phyloP scores from a whole-genome alignment of 1,140 invertebrate species.

The Littorina saxatilis region DNA sequence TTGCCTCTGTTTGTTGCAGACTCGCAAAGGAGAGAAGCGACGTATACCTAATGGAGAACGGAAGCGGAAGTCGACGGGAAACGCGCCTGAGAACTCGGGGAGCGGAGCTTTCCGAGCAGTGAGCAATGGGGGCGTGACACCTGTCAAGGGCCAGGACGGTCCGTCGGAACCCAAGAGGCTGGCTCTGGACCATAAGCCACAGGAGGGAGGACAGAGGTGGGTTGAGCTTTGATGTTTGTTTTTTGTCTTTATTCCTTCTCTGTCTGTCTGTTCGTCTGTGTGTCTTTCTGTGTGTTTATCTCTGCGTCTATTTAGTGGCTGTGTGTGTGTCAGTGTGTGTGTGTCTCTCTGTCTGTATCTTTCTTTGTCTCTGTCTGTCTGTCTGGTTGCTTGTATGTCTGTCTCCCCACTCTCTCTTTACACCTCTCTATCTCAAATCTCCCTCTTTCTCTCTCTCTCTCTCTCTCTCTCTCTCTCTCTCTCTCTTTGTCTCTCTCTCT shows the following conservation, averaged over 20 bases:
- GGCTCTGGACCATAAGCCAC: not conserved
- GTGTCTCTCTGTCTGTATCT: too few species aligned
- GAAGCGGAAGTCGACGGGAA: slow-evolving; percentile 43
- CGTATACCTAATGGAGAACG: slow-evolving; percentile 45
- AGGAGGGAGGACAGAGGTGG: slow-evolving; percentile 1
- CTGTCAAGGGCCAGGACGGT: slow-evolving; percentile 13
- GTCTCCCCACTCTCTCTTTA: too few species aligned
- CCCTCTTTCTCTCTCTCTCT: too few species aligned
- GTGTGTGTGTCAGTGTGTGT: too few species aligned
- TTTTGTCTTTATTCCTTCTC: too few species aligned
- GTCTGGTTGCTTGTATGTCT: too few species aligned
- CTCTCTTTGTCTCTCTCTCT: too few species aligned
- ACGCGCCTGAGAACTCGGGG: slow-evolving; percentile 27
- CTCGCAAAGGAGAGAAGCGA: slow-evolving; percentile 50
- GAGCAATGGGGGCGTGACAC: slow-evolving; percentile 1
- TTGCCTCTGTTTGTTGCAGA: slow-evolving; percentile 44
- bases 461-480: not conserved
- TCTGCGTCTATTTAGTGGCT: not conserved
- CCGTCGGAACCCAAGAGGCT: not conserved
- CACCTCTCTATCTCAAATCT: too few species aligned
- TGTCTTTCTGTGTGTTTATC: too few species aligned
- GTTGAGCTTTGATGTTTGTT: not conserved
- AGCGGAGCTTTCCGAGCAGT: slow-evolving; percentile 37
- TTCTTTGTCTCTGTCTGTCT: too few species aligned
- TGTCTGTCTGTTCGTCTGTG: too few species aligned